Percentiles rank a stretch among this genome's conserved stretches.
Evolutionary conservation across 2,888 invertebrate genomes (phyloP).

Genomic region (Microplitis deprimator): DNA sequence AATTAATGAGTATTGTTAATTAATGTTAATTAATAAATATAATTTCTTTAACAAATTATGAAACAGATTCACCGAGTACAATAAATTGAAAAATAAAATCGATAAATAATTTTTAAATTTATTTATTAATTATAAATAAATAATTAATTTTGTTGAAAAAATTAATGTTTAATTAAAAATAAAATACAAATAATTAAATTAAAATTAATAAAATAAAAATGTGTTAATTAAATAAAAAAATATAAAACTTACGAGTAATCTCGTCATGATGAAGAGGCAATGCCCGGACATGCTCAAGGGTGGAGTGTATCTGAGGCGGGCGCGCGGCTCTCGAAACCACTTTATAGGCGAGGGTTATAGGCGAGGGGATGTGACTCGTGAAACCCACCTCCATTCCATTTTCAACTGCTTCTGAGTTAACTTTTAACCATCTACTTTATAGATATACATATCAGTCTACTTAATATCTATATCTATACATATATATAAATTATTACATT

Average conservation of each 20-base stretch:
- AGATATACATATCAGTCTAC: not conserved
- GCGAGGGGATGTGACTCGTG: constrained; percentile 61
- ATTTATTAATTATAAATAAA: too few relatives aligned
- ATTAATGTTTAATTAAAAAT: not conserved
- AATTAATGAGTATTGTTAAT: too few relatives aligned
- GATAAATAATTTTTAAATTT: too few relatives aligned
- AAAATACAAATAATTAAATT: constrained; percentile 8
- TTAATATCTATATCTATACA: not conserved
- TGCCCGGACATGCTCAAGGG: constrained; percentile 63
- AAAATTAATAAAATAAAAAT: not conserved
- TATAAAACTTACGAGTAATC: constrained; percentile 52
- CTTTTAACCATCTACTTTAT: not conserved
- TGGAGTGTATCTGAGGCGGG: constrained; percentile 69
- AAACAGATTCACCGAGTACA: too few relatives aligned
- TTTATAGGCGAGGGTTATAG: constrained; percentile 64
- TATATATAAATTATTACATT: constrained; percentile 8
- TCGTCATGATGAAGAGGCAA: constrained; percentile 51
- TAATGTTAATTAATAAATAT: too few relatives aligned
- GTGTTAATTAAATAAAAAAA: not conserved
- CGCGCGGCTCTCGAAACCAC: constrained; percentile 67
- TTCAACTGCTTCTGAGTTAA: constrained; percentile 34
- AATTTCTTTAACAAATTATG: too few relatives aligned
- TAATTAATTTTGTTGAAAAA: too few relatives aligned
- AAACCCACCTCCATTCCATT: constrained; percentile 42
- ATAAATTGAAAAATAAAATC: too few relatives aligned